These are phyloP conservation scores for Phrynosoma blainvillii DNA, from an alignment of 2,113 vertebrate species.

Conservation along the genomic window DNA sequence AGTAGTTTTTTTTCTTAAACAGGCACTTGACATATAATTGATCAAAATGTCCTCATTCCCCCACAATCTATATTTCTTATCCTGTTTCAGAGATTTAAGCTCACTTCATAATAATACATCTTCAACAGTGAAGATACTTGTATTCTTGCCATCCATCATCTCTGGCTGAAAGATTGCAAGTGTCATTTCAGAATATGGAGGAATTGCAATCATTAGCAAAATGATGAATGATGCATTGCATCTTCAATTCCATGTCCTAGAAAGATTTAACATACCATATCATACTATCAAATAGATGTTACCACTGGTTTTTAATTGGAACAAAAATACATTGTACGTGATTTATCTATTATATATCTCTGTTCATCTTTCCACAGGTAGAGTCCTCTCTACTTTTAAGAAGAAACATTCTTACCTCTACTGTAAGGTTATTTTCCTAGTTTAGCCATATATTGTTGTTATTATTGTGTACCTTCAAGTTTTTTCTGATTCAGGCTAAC, in stretches of 20 bases:
- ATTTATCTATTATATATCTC: background rate
- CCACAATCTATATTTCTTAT: background rate
- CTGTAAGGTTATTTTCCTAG: background rate
- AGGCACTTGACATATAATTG: background rate
- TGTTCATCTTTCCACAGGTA: background rate
- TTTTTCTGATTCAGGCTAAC: too few species aligned
- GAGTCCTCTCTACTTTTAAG: background rate
- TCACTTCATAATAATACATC: background rate
- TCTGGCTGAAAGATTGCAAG: background rate
- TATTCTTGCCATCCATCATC: background rate
- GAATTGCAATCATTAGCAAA: background rate
- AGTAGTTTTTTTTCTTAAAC: background rate
- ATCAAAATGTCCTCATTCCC: background rate
- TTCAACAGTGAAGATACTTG: conserved; percentile 2
- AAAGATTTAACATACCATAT: background rate
- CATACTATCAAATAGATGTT: background rate
- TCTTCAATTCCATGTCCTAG: background rate
- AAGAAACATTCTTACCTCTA: background rate
- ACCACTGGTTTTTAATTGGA: background rate
- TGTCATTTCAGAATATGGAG: background rate
- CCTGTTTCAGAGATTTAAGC: background rate
- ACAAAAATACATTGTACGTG: background rate
- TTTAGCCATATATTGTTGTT: background rate
- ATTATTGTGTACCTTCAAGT: background rate
- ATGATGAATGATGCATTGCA: background rate